Base-by-base conservation (phyloP, 2,113 vertebrate species). In the Tachysurus vachellii region DNA sequence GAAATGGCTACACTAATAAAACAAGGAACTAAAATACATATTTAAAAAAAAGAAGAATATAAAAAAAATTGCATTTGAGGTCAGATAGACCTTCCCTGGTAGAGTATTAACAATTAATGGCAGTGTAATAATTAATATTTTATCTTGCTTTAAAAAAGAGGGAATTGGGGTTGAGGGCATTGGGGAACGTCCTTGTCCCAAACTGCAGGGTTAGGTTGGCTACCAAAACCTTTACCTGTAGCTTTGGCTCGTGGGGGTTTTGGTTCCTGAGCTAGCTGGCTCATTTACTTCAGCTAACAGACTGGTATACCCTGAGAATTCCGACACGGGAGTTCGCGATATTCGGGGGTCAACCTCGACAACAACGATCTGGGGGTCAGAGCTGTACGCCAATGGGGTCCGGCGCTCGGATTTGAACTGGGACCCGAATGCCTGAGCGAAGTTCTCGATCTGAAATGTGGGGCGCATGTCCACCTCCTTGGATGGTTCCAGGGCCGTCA, bases 231-330 rank as follows among this genome's bases (percentile, higher is more conserved):
- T 95, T 98, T 97, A 99, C 98, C 98, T 98, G 96, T 97, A 99
- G 95, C 97, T 99, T 96, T 99, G 98, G 97, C 97, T 99, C 95
- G 97, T 98, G 89, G 96, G 97, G 94, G 97, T 98, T 97, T 99
- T 99, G 93, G 97, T 97, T 98, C 97, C 96, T 94, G 98, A 96
- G 96, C 97, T 98, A 96, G 97, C 97, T 96, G 98, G 97, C 97
- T 99, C 97, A 90, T 94, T 96, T 91, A 98, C 97, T 93, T 99
- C 98, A 96, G 97, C 97, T 97, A 99, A 97, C 97, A 99, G 97
- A 95, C 97, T 98, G 96, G 96, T 96, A 97, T 98, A 99, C 97
- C 98, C 98, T 99, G 98, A 99, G 98, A 99, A 99, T 97, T 99
- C 98, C 95, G 97, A 97, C 94, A 98, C 96, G 88, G 98, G 96